A percentile compares a stretch with the other conserved stretches of the same genome.
Evolutionary conservation across 2,888 invertebrate genomes (phyloP).

Genomic region (Scrobipalpa atriplicella): DNA sequence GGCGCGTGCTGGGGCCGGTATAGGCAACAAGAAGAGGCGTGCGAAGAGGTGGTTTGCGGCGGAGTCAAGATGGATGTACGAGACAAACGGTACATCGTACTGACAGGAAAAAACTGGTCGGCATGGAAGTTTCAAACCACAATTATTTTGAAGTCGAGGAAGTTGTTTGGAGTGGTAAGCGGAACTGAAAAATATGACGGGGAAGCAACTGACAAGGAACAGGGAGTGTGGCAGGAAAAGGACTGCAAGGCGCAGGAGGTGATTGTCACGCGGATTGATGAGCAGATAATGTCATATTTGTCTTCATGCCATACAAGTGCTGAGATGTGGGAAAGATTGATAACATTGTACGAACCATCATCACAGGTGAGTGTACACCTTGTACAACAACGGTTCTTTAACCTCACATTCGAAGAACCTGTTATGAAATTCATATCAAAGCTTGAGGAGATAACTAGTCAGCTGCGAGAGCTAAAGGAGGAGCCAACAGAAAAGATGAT

Average conservation of each 20-base stretch:
- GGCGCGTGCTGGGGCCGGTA: background rate
- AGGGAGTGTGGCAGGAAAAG: too few species aligned
- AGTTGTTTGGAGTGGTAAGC: constrained; percentile 3
- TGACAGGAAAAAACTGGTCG: constrained; percentile 15
- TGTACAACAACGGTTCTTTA: constrained; percentile 1
- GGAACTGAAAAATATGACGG: background rate
- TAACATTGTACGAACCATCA: constrained; percentile 2
- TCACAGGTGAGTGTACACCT: background rate
- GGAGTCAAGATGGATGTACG: background rate
- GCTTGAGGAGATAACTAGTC: background rate
- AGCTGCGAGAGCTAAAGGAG: background rate
- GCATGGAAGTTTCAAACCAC: constrained; percentile 19
- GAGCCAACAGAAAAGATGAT: constrained; percentile 20
- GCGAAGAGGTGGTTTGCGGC: background rate
- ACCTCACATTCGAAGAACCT: background rate
- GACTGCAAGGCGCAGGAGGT: too few species aligned
- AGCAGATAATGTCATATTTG: too few species aligned
- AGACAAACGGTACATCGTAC: background rate
- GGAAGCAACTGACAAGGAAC: too few species aligned
- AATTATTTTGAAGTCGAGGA: constrained; percentile 7
- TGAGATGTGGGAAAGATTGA: background rate
- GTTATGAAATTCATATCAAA: background rate
- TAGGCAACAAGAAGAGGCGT: background rate
- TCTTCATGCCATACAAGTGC: too few species aligned
- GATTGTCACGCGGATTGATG: too few species aligned